Evolutionary conservation across 2,113 vertebrate genomes (phyloP).

Genomic region (Xiphias gladius): DNA sequence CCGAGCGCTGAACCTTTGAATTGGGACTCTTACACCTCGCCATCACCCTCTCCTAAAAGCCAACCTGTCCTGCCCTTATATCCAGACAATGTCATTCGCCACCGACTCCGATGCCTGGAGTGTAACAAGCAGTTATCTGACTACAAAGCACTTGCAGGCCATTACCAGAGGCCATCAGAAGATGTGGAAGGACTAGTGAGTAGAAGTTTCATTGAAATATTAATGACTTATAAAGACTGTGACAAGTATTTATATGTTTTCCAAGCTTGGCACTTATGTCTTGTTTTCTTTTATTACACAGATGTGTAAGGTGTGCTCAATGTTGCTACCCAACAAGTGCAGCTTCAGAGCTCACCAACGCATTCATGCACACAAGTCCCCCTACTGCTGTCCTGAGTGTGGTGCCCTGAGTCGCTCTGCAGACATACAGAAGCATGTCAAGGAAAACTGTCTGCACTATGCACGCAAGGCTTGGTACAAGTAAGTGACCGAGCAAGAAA

Average conservation of each 20-base stretch:
- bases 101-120: slow-evolving; percentile 91
- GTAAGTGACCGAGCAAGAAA: slow-evolving; percentile 77
- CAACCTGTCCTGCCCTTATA: slow-evolving; percentile 92
- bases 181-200: slow-evolving; percentile 92
- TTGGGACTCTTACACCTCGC: slow-evolving; percentile 48
- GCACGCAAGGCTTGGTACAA: slow-evolving; percentile 95
- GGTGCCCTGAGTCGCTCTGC: slow-evolving; percentile 91
- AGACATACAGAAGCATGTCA: slow-evolving; percentile 97
- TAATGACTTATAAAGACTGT: background rate
- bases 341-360: slow-evolving; percentile 94
- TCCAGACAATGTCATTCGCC: slow-evolving; percentile 87
- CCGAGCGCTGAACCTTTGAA: slow-evolving; percentile 68
- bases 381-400: slow-evolving; percentile 96
- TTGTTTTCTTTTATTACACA: slow-evolving; percentile 65
- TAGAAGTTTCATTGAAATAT: slow-evolving; percentile 46
- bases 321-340: slow-evolving; percentile 97
- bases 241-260: slow-evolving; percentile 7
- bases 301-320: slow-evolving; percentile 93
- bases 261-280: background rate
- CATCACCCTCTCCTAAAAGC: slow-evolving; percentile 22
- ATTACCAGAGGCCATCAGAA: slow-evolving; percentile 92
- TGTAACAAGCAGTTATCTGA: slow-evolving; percentile 93
- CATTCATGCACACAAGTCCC: slow-evolving; percentile 94
- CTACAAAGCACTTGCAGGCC: slow-evolving; percentile 90
- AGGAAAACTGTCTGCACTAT: slow-evolving; percentile 96